Conservation (phyloP, 2,113 vertebrate species). For the Arvicanthis niloticus region DNA sequence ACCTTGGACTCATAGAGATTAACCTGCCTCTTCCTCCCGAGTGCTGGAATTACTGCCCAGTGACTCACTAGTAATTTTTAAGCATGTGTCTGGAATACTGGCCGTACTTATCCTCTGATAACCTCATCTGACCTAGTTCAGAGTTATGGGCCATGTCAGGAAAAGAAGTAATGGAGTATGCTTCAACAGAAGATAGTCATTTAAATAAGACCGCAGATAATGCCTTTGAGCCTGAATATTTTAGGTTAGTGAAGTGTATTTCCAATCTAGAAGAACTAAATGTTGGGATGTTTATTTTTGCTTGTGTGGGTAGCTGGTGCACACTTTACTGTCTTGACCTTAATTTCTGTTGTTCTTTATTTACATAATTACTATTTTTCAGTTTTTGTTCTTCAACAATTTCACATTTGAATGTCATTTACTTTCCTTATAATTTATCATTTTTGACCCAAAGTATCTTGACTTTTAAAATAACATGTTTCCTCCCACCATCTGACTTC, state of each 20-base stretch:
- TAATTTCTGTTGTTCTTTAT: background rate
- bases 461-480: background rate
- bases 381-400: background rate
- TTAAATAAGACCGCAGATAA: background rate
- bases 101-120: background rate
- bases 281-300: background rate
- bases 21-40: background rate
- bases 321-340: background rate
- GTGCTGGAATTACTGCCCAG: background rate
- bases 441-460: conserved; percentile 44
- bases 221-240: background rate
- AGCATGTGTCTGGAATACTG: background rate
- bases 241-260: background rate
- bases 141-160: background rate
- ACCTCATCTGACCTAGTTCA: background rate
- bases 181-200: background rate
- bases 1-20: background rate
- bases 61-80: background rate
- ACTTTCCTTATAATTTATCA: conserved; percentile 38
- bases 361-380: background rate
- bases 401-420: background rate
- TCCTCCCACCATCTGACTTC: too few species aligned
- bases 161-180: background rate
- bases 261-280: background rate
- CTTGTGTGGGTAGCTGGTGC: background rate